Evolutionary conservation across 2,888 invertebrate genomes (phyloP).

Genomic region (Phymatocera aterrima): DNA sequence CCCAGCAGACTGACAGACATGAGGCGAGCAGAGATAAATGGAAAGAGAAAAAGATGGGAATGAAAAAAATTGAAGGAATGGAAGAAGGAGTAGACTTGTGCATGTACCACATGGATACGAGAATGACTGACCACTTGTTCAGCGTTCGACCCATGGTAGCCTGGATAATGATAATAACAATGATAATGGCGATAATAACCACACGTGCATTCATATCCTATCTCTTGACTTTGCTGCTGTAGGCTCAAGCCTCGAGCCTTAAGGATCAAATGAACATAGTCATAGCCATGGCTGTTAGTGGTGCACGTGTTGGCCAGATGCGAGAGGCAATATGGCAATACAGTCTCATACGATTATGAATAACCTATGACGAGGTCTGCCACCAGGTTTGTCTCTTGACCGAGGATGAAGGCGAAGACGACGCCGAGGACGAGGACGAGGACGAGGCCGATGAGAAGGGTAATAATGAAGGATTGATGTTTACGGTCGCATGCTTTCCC

Average conservation of each 20-base stretch:
- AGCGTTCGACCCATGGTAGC: constrained; percentile 16
- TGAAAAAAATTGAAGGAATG: background rate
- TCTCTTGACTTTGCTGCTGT: constrained; percentile 2
- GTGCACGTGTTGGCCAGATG: constrained; percentile 37
- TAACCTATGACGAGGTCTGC: constrained; percentile 29
- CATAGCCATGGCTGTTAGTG: background rate
- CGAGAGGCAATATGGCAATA: constrained; percentile 18
- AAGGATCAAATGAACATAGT: constrained; percentile 12
- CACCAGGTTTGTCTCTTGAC: constrained; percentile 5
- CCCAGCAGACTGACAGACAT: constrained; percentile 7
- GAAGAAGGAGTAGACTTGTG: background rate
- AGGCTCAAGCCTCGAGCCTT: background rate
- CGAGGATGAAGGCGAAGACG: constrained; percentile 18
- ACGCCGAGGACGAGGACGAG: background rate
- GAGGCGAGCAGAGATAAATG: background rate
- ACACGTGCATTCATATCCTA: constrained; percentile 26
- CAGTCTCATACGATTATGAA: constrained; percentile 6
- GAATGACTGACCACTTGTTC: constrained; percentile 31
- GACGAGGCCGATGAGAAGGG: constrained; percentile 9
- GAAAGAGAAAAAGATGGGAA: background rate
- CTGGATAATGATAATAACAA: constrained; percentile 27
- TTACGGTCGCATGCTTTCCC: constrained; percentile 13
- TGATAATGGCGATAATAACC: constrained; percentile 28
- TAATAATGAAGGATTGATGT: constrained; percentile 2
- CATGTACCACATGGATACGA: background rate